Base-by-base conservation (phyloP, 2,888 invertebrate species). In the Lasioglossum lativentre region DNA sequence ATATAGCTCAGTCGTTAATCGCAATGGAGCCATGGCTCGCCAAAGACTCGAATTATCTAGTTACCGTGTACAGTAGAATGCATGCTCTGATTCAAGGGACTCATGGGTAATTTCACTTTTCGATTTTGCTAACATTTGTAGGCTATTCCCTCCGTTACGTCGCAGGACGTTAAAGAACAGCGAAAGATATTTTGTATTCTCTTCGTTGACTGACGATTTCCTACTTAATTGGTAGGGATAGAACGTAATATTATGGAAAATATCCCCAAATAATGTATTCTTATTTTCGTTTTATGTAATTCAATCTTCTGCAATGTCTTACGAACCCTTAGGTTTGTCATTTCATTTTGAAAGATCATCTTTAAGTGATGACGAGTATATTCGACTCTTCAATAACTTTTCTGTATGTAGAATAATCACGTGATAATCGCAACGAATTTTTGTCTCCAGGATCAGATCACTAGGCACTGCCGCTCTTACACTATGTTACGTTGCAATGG, bases 401-500 rank as follows among this genome's bases (percentile, higher is more conserved):
- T 52, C 23, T n/a, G 52, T 10, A 52, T 3, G 10, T 10, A 52
- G 52, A 52, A 52, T 2, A 30, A 8, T n/a, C n/a, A 8, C 3
- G 19, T 14, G 40, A 75, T 3, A 70, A 70, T 30, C n/a, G 30
- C 77, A 59, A 72, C 68, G 68, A 75, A 71, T 63, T 23, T 79
- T 83, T 66, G 0, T 79, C 78, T 82, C 23, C 63, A 93, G 94
- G 8, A 93, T 97, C 85, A 96, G 98, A 80, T 96, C 96, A 40
- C 95, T 97, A 91, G 98, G 98, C 16, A 97, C 97, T 79, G 97
- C 97, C 12, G 97, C 97, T 6, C 93, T 98, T 83, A 96, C 97
- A 75, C 95, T 98, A 92, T 97, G 97, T 91, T 96, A 96, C 91
- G 96, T 98, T 1, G 98, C 98, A 19, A 95, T 96, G 89, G 98